phyloP scores from a whole-genome alignment of 2,113 vertebrate species.

The Sphaerodactylus townsendi region DNA sequence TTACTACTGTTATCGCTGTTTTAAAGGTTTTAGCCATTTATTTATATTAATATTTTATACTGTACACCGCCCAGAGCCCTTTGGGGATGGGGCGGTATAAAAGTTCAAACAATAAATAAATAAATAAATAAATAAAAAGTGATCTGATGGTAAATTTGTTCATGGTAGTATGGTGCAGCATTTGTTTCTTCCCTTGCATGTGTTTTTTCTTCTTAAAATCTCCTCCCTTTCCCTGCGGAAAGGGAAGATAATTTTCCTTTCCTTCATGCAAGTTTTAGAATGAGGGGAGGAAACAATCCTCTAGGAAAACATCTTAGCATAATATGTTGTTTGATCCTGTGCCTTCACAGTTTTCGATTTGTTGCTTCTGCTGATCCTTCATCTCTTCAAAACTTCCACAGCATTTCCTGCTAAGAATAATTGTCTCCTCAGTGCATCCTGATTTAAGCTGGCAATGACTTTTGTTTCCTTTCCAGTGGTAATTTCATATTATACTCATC shows the following conservation, averaged over 20 bases:
- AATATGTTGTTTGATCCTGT: not conserved
- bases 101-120: too few species aligned
- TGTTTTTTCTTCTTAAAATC: not conserved
- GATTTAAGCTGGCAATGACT: not conserved
- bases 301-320: not conserved
- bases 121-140: too few species aligned
- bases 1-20: too few species aligned
- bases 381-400: not conserved
- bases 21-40: too few species aligned
- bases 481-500: not conserved
- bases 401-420: not conserved
- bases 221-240: not conserved
- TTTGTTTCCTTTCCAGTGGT: not conserved
- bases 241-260: not conserved
- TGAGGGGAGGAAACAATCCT: too few species aligned
- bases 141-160: not conserved
- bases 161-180: not conserved
- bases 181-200: not conserved
- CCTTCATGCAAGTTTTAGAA: too few species aligned
- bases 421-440: not conserved
- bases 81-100: too few species aligned
- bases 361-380: not conserved
- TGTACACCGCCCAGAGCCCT: too few species aligned
- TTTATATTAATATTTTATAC: too few species aligned
- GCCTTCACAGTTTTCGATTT: not conserved